These are phyloP conservation scores for Huso huso DNA, from an alignment of 2,797 vertebrate species.

Conservation along the genomic window DNA sequence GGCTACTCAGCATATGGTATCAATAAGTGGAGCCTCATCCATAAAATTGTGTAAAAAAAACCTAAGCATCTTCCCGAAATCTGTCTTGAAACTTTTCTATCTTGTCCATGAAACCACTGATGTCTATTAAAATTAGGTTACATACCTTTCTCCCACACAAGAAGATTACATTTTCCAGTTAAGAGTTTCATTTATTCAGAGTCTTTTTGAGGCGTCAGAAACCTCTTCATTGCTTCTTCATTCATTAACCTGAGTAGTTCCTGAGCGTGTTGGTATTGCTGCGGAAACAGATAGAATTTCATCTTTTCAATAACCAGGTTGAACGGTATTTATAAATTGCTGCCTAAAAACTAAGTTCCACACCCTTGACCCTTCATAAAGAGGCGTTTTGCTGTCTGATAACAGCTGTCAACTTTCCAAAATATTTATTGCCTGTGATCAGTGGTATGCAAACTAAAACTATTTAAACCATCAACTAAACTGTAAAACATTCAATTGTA, in stretches of 20 bases:
- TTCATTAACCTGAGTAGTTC: slow-evolving; percentile 14
- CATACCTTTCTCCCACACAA: slow-evolving; percentile 61
- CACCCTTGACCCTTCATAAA: too few species aligned
- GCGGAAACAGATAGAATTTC: slow-evolving; percentile 1
- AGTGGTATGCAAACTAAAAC: too few species aligned
- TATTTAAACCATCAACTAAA: too few species aligned
- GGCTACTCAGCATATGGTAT: too few species aligned
- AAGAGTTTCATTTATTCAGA: slow-evolving; percentile 62
- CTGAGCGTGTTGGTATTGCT: slow-evolving; percentile 21
- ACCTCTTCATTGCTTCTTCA: slow-evolving; percentile 52
- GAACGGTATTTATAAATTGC: too few species aligned
- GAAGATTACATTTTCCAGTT: slow-evolving; percentile 57
- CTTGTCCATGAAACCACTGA: neutral
- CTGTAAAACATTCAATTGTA: too few species aligned
- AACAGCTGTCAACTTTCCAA: too few species aligned
- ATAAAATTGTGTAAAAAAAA: neutral
- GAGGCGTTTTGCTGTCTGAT: too few species aligned
- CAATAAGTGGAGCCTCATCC: neutral
- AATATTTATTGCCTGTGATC: too few species aligned
- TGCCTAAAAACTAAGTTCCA: too few species aligned
- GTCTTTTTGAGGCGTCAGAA: slow-evolving; percentile 52
- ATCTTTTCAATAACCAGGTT: neutral
- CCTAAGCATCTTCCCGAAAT: too few species aligned
- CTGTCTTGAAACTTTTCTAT: too few species aligned
- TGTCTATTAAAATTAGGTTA: neutral